Evolutionary conservation across 2,888 invertebrate species (phyloP).

Genomic region (Sabellastarte sp.): DNA sequence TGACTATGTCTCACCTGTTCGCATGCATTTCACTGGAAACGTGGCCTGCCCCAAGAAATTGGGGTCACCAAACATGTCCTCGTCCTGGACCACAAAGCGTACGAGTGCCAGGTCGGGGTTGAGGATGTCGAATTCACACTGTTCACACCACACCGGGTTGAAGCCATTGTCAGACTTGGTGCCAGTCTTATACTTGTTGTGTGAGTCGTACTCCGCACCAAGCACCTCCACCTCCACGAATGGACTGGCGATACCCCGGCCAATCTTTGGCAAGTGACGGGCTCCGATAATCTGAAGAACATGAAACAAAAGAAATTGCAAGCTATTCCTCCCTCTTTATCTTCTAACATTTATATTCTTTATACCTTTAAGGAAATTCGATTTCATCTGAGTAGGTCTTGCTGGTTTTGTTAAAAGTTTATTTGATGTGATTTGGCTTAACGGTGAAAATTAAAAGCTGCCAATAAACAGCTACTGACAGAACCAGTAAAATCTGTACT

Average conservation of each 20-base stretch:
- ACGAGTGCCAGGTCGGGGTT: conserved; percentile 65
- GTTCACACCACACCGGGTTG: conserved; percentile 65
- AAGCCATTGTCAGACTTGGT: conserved; percentile 69
- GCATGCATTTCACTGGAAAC: conserved; percentile 71
- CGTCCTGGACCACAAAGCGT: conserved; percentile 67
- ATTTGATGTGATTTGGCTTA: too few relatives aligned
- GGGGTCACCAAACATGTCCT: conserved; percentile 95
- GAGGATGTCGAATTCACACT: conserved; percentile 64
- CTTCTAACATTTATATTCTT: too few relatives aligned
- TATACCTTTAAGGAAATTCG: too few relatives aligned
- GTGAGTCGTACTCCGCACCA: conserved; percentile 83
- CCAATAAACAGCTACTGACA: neutral
- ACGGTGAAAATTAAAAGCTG: neutral
- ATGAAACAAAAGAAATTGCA: too few relatives aligned
- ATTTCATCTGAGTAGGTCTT: too few relatives aligned
- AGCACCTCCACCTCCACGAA: conserved; percentile 88
- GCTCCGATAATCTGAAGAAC: conserved; percentile 74
- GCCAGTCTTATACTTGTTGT: conserved; percentile 81
- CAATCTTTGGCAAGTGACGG: conserved; percentile 78
- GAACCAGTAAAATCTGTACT: too few relatives aligned
- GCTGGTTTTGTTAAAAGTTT: too few relatives aligned
- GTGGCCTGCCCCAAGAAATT: conserved; percentile 96
- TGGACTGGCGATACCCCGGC: conserved; percentile 79
- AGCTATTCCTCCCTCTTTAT: too few relatives aligned
- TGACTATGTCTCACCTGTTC: conserved; percentile 47